phyloP scores from a whole-genome alignment of 2,797 vertebrate species.

The Pyrocephalus nanus region DNA sequence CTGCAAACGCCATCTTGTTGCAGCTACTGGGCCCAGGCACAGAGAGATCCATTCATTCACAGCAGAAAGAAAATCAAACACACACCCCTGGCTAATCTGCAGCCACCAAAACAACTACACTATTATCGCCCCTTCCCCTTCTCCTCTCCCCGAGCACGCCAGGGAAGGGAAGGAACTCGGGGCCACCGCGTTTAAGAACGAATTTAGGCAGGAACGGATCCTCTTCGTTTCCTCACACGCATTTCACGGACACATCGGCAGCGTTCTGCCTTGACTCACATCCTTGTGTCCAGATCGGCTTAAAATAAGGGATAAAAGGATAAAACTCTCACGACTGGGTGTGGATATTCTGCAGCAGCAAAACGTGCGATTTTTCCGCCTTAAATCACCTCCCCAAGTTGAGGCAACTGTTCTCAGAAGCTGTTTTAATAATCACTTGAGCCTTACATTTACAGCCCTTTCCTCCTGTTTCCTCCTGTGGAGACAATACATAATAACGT shows the following conservation, averaged over 20 bases:
- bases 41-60: constrained; percentile 91
- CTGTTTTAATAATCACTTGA: background rate
- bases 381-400: background rate
- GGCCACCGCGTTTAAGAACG: background rate
- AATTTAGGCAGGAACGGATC: background rate
- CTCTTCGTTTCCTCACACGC: background rate
- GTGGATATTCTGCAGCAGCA: background rate
- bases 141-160: background rate
- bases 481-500: constrained; percentile 55
- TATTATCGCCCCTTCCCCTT: constrained; percentile 29
- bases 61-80: constrained; percentile 59
- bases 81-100: constrained; percentile 53
- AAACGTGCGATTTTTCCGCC: background rate
- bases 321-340: background rate
- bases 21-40: constrained; percentile 89
- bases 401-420: constrained; percentile 10
- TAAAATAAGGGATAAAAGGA: background rate
- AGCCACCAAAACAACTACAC: constrained; percentile 44
- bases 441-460: constrained; percentile 46
- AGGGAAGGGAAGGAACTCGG: background rate
- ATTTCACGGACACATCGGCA: background rate
- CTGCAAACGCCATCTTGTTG: constrained; percentile 97
- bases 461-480: constrained; percentile 57
- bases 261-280: background rate
- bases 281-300: background rate